Conservation (phyloP, 2,888 invertebrate species). For the Polyommatus iphigenia region DNA sequence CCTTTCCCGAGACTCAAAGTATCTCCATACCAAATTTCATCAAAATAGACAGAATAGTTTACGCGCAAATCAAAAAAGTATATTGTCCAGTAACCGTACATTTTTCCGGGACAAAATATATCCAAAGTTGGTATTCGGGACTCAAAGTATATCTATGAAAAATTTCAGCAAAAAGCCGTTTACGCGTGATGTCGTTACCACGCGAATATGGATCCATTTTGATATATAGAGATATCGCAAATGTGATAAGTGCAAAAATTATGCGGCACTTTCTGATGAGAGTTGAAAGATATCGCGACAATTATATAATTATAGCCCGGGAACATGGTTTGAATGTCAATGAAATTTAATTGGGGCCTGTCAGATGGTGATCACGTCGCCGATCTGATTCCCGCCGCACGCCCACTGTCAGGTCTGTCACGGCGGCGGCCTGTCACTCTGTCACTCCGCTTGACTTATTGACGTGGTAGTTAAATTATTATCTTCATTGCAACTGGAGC, state of each 20-base stretch:
- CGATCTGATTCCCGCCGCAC: conserved; percentile 15
- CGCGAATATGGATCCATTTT: no score
- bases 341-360: conserved; percentile 4
- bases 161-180: no score
- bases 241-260: neutral
- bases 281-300: neutral
- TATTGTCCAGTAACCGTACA: no score
- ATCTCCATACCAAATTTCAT: no score
- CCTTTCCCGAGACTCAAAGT: no score
- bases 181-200: no score
- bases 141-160: no score
- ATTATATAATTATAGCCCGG: neutral
- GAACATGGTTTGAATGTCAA: conserved; percentile 2
- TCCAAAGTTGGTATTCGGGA: no score
- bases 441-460: conserved; percentile 15
- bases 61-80: no score
- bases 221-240: no score
- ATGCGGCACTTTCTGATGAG: neutral
- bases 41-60: no score
- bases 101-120: no score
- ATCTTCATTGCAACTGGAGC: neutral
- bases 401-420: conserved; percentile 28
- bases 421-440: conserved; percentile 16
- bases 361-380: conserved; percentile 9
- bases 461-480: conserved; percentile 15